Percentiles rank a stretch among this genome's conserved stretches.
These are phyloP conservation scores for Empis stercorea DNA, from an alignment of 2,888 invertebrate genomes.

Conservation along the genomic window DNA sequence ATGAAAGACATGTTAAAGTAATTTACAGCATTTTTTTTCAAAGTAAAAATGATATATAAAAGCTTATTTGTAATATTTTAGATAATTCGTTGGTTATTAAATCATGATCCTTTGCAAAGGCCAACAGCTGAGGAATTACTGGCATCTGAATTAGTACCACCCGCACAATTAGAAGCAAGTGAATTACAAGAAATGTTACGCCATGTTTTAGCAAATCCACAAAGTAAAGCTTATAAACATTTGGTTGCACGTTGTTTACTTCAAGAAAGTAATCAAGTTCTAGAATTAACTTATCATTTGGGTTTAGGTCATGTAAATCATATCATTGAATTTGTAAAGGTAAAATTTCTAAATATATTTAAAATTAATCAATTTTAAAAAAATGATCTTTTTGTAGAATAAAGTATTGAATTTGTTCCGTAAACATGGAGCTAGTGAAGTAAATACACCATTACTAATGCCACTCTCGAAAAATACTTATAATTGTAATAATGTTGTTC, in stretches of 20 bases:
- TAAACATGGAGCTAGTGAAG: conserved; percentile 65
- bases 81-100: conserved; percentile 58
- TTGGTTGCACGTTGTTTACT: conserved; percentile 40
- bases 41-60: background rate
- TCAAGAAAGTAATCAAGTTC: conserved; percentile 28
- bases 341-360: conserved; percentile 14
- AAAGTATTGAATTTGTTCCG: conserved; percentile 48
- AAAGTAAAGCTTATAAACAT: conserved; percentile 64
- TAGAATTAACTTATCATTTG: conserved; percentile 70
- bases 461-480: conserved; percentile 49
- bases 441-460: conserved; percentile 67
- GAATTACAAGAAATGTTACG: conserved; percentile 70
- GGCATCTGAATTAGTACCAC: conserved; percentile 69
- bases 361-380: background rate
- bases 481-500: conserved; percentile 40
- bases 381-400: conserved; percentile 12
- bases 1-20: conserved; percentile 41
- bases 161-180: conserved; percentile 73
- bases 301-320: conserved; percentile 37
- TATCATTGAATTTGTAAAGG: conserved; percentile 34
- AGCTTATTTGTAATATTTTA: conserved; percentile 21
- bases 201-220: conserved; percentile 68
- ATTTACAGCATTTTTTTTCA: background rate
- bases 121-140: conserved; percentile 79
- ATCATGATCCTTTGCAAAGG: conserved; percentile 69